Evolutionary conservation across 2,113 vertebrate genomes (phyloP).

Genomic region (Leuciscus idus): DNA sequence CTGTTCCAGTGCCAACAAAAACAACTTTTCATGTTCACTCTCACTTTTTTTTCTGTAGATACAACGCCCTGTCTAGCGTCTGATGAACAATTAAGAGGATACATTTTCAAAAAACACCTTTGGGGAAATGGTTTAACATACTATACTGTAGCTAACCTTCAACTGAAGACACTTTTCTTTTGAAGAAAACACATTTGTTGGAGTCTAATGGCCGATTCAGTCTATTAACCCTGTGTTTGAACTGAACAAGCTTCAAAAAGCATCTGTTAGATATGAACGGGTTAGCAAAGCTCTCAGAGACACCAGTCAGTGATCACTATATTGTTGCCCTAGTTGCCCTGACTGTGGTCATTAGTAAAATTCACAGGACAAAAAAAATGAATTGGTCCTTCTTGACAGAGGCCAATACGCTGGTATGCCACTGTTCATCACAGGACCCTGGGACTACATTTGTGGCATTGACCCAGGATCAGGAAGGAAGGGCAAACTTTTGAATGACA

Average conservation of each 20-base stretch:
- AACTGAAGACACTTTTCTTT: neutral
- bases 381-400: neutral
- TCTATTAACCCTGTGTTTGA: neutral
- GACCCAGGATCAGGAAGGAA: constrained; percentile 16
- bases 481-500: constrained; percentile 25
- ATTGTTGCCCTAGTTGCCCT: neutral
- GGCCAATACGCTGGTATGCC: neutral
- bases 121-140: neutral
- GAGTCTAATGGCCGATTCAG: neutral
- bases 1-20: neutral
- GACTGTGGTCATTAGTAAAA: neutral
- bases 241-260: neutral
- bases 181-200: neutral
- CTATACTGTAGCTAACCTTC: neutral
- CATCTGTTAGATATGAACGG: neutral
- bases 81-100: neutral
- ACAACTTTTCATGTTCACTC: neutral
- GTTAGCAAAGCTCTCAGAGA: neutral
- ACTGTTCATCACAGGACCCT: neutral
- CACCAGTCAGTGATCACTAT: neutral
- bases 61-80: neutral
- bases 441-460: neutral
- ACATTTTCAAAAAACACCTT: too few species aligned
- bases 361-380: neutral
- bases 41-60: neutral